These are phyloP conservation scores for Pterostichus niger DNA, from an alignment of 2,888 invertebrate genomes.

Conservation along the genomic window DNA sequence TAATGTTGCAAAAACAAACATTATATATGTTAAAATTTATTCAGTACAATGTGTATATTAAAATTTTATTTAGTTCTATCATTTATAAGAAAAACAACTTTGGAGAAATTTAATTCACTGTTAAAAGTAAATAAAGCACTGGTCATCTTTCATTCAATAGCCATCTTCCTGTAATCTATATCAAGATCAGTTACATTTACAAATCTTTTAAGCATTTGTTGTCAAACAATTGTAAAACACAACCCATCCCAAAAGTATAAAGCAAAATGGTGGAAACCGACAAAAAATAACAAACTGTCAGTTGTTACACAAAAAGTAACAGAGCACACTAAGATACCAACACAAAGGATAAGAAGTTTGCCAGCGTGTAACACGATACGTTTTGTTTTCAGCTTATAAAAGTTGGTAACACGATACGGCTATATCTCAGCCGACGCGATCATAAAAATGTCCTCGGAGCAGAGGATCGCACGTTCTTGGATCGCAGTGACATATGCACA, in stretches of 20 bases:
- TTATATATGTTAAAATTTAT: no score
- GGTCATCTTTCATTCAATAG: no score
- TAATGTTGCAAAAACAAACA: no score
- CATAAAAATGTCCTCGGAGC: conserved; percentile 76
- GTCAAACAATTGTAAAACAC: conserved; percentile 41
- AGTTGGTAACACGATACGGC: conserved; percentile 77
- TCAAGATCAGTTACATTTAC: conserved; percentile 1
- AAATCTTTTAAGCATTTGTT: conserved; percentile 42
- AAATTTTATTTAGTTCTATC: no score
- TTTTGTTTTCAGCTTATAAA: conserved; percentile 77
- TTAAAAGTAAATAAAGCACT: no score
- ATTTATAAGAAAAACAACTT: background rate
- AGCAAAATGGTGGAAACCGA: conserved; percentile 30
- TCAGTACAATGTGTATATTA: no score
- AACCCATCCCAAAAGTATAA: conserved; percentile 1
- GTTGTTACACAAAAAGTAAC: conserved; percentile 63
- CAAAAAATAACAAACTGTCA: conserved; percentile 45
- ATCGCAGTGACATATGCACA: conserved; percentile 51
- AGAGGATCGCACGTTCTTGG: conserved; percentile 42
- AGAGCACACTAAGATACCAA: conserved; percentile 44
- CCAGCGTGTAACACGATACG: conserved; percentile 76
- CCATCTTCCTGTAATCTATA: conserved; percentile 2
- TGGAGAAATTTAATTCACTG: no score
- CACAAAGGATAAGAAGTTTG: conserved; percentile 59
- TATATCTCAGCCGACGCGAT: conserved; percentile 77